phyloP scores from a whole-genome alignment of 2,888 invertebrate genomes.

The Cerastis leucographa region DNA sequence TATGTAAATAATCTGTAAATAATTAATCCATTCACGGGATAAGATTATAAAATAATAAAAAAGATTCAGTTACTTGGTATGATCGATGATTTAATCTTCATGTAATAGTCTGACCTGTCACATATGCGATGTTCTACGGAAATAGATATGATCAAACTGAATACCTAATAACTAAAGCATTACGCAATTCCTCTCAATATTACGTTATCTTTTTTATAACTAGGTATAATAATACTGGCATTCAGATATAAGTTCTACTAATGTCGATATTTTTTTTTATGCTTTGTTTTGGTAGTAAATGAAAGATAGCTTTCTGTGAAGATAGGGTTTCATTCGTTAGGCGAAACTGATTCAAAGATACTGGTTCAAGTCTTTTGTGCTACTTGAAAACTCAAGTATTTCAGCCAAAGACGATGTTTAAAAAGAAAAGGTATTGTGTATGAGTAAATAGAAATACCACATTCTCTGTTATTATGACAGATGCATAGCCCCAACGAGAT shows the following conservation, averaged over 20 bases:
- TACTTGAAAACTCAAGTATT: background rate
- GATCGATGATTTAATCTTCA: slow-evolving; percentile 8
- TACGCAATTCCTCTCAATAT: slow-evolving; percentile 13
- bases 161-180: slow-evolving; percentile 13
- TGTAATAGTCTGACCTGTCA: background rate
- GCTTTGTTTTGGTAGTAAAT: background rate
- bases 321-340: background rate
- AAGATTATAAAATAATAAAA: background rate
- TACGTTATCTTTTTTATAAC: slow-evolving; percentile 2
- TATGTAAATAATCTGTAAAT: background rate
- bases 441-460: slow-evolving; percentile 12
- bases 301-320: background rate
- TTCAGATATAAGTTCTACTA: background rate
- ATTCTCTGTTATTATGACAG: slow-evolving; percentile 27
- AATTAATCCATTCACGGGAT: background rate
- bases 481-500: slow-evolving; percentile 17
- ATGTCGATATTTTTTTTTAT: background rate
- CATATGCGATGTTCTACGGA: slow-evolving; percentile 1
- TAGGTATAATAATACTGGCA: background rate
- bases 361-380: background rate
- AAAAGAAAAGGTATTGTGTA: slow-evolving; percentile 9
- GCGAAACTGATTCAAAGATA: background rate
- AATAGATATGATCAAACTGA: slow-evolving; percentile 24
- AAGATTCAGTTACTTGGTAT: slow-evolving; percentile 1
- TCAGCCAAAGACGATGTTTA: too few species aligned